Base-by-base conservation (phyloP, 1,140 invertebrate species). In the Drosophila tropicalis region DNA sequence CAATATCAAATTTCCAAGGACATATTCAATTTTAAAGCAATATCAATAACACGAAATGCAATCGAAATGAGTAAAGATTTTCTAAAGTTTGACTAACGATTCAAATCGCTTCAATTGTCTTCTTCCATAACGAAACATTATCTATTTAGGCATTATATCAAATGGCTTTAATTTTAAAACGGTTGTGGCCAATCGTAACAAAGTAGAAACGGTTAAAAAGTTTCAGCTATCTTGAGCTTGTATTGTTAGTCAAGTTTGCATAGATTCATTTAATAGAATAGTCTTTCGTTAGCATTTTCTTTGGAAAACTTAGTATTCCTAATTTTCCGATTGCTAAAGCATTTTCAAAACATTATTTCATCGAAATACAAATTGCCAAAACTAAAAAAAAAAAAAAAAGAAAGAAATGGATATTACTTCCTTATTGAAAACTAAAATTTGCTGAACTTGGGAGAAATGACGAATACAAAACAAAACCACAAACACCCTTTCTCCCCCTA, bases 361-460 rank as follows among this genome's bases (percentile, higher is more conserved):
- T 51, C 10, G 3, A 36, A 39, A 39, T 39, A 39, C 9, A 17
- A 17, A 58, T 58, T 58, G 56, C 56, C 56, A 58, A 58, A 58
- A 58, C 6, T 9, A 22, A 13, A 13, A 15, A 36, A n/a, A 57
- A 51, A 44, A 44, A 0, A 36, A n/a, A 57, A 51, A 44, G 29
- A 0, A 15, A 17, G 44, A 51, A 51, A 51, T 22, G 44, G 44
- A 51, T 51, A 51, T 12, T 47, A 87, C 82, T 86, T 87, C 79
- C 83, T 73, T 67, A 70, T 63, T 68, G 67, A 69, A 79, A 66
- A 29, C 3, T 25, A 60, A 72, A 79, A 79, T 87, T 86, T 86
- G 82, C 82, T 86, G 82, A 86, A 85, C 78, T 70, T 70, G 75
- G 40, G 69, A 51, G 63, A 60, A 65, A 67, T 2, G 40, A 36